These are phyloP conservation scores for Eucidaris tribuloides DNA, from an alignment of 35 echinoderm and acorn worm species.

Conservation along the genomic window DNA sequence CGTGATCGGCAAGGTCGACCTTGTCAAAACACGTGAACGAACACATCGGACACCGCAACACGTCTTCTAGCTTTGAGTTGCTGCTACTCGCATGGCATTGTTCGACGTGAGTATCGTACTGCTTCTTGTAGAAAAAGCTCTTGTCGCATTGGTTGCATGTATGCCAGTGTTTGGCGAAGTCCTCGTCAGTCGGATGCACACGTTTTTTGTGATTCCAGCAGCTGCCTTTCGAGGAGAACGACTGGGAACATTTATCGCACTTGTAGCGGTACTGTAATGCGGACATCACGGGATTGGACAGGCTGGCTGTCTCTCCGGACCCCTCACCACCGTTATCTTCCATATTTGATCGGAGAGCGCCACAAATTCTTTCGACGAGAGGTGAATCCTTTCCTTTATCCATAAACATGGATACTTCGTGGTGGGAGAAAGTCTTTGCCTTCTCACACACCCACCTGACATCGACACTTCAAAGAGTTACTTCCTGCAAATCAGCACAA, in stretches of 20 bases:
- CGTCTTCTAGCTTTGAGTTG: not conserved
- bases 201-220: constrained; percentile 11
- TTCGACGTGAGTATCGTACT: not conserved
- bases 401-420: no score
- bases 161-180: constrained; percentile 9
- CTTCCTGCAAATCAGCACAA: no score
- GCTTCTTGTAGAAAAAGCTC: constrained; percentile 34
- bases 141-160: constrained; percentile 4
- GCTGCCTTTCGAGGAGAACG: constrained; percentile 15
- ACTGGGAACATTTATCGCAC: constrained; percentile 16
- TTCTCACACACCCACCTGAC: no score
- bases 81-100: not conserved
- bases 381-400: no score
- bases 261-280: constrained; percentile 5
- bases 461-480: no score
- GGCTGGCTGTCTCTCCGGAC: not conserved
- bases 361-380: constrained; percentile 6
- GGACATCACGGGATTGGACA: not conserved
- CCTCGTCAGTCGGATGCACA: constrained; percentile 15
- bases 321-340: not conserved
- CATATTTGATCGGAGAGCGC: not conserved
- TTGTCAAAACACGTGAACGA: not conserved
- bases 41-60: not conserved
- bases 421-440: no score
- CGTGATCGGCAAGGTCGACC: not conserved